Evolutionary conservation across 2,797 vertebrate species (phyloP).

Genomic region (Eidolon dupreanum): DNA sequence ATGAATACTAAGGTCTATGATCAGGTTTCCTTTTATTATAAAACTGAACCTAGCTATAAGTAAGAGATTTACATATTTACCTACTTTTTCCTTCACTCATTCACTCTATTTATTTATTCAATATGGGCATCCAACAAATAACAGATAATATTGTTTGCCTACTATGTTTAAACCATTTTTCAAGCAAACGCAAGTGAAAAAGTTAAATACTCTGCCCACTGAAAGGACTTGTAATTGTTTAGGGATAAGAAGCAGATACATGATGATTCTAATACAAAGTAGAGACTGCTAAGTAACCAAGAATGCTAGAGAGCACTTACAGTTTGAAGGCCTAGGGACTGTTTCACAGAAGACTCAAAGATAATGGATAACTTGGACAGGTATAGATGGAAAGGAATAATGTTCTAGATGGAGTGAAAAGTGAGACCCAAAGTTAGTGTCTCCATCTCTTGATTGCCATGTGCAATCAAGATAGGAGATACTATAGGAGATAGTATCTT

Average conservation of each 20-base stretch:
- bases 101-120: background rate
- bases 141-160: background rate
- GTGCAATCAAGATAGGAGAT: no score
- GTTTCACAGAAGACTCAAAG: background rate
- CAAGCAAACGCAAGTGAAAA: background rate
- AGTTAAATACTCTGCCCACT: background rate
- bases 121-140: background rate
- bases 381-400: background rate
- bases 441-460: background rate
- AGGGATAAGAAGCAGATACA: background rate
- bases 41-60: background rate
- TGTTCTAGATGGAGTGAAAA: background rate
- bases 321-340: no score
- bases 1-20: background rate
- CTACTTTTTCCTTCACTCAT: background rate
- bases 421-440: background rate
- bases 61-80: background rate
- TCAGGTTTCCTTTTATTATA: constrained; percentile 9
- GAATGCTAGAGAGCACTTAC: background rate
- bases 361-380: background rate
- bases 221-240: background rate
- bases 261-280: background rate
- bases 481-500: background rate
- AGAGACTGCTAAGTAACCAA: background rate
- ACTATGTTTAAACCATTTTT: background rate